Base-by-base conservation (phyloP, 1,140 invertebrate species). In the Octopus bimaculoides region DNA sequence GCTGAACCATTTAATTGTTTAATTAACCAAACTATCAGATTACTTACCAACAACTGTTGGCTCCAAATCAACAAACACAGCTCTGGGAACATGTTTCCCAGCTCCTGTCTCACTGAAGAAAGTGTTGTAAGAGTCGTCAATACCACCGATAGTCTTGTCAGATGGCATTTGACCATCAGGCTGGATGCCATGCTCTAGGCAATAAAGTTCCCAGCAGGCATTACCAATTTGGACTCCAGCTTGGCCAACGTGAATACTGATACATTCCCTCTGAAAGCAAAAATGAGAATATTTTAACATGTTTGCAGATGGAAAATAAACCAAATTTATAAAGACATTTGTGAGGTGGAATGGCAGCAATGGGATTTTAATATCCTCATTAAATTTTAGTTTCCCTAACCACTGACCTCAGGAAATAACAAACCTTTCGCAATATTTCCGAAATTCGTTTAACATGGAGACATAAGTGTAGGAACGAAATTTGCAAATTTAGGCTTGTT, bases 221-320 rank as follows among this genome's bases (percentile, higher is more conserved):
- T 80, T 80, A 56, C 79, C 79, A 17, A 96, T 95, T 90, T 96
- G 95, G 7, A 95, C 94, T 78, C 95, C 95, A 81, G 95, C 95
- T 91, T 96, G 95, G 56, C 95, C 95, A 85, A 96, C 93, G 89
- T 96, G 95, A 81, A 96, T 93, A 83, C 94, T 95, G 86, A 96
- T 94, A 87, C 94, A 94, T 92, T 96, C 95, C 77, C 91, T 86
- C 91, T 41, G 26, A 87, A 80, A 20, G 80, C 79, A 26, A 73
- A 78, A 12, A 52, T 52, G n/a, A 66, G 26, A 41, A 41, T 41
- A 41, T 41, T 41, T 41, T 41, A 41, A 41, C 26, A n/a, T n/a
- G 26, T 41, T 41, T 66, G 61, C 12, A 2, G 61, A 66, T 14
- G n/a, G 12, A 66, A n/a, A 66, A 66, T 41, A 41, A 41, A 41